These are phyloP conservation scores for Nyctereutes procyonoides DNA, from an alignment of 2,113 vertebrate species.

Conservation along the genomic window DNA sequence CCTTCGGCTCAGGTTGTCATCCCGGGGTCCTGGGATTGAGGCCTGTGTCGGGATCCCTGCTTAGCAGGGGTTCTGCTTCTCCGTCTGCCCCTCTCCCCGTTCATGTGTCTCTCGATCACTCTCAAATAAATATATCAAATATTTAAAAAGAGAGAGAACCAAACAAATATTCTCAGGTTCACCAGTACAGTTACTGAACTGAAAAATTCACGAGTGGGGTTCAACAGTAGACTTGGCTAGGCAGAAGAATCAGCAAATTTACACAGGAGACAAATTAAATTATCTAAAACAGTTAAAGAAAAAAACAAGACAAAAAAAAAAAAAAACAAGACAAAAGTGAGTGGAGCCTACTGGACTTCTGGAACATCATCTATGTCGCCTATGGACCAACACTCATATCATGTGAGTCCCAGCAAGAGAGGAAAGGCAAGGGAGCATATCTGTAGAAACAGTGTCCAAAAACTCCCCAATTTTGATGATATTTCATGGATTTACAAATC, in stretches of 20 bases:
- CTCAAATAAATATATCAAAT: not conserved
- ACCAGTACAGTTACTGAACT: not conserved
- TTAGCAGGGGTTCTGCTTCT: no score
- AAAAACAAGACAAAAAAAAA: not conserved
- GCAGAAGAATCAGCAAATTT: not conserved
- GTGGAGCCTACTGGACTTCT: not conserved
- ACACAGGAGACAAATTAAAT: not conserved
- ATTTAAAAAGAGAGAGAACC: not conserved
- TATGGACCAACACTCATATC: not conserved
- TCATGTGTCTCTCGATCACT: no score
- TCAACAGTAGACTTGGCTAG: not conserved
- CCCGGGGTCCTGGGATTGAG: no score
- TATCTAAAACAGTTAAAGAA: not conserved
- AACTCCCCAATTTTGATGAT: not conserved
- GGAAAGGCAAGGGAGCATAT: not conserved
- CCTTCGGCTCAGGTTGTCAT: no score
- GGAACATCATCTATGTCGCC: not conserved
- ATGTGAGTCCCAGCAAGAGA: not conserved
- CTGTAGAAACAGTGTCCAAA: not conserved
- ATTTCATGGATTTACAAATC: not conserved
- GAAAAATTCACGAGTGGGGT: not conserved
- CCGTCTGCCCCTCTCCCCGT: no score
- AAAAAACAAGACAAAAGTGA: not conserved
- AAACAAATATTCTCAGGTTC: not conserved
- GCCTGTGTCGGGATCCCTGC: no score